Evolutionary conservation across 2,113 vertebrate species (phyloP).

Genomic region (Heloderma charlesbogerti): DNA sequence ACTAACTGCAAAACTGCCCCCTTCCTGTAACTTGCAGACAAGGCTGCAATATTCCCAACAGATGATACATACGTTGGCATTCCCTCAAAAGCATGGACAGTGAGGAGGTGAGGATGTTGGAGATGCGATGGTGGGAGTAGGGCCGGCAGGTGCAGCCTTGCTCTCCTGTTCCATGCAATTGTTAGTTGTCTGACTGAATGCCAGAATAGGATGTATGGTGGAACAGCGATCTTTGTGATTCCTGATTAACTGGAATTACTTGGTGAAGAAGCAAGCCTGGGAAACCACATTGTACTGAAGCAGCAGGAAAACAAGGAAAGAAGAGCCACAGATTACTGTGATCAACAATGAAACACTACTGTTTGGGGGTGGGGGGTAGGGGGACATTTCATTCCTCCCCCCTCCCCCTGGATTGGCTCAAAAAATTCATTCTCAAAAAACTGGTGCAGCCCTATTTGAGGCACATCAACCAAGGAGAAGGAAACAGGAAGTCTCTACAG

Average conservation of each 20-base stretch:
- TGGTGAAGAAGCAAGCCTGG: neutral
- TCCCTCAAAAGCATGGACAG: neutral
- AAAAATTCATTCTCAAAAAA: neutral
- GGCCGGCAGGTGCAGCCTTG: neutral
- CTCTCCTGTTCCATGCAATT: neutral
- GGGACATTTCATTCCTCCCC: neutral
- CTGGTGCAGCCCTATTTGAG: neutral
- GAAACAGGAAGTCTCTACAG: neutral
- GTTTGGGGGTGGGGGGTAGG: too few species aligned
- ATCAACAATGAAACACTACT: neutral
- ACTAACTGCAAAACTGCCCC: too few species aligned
- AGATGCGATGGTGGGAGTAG: neutral
- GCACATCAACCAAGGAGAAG: neutral
- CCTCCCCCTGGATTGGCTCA: neutral
- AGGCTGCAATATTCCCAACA: too few species aligned
- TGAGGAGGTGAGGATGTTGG: neutral
- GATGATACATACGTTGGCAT: neutral
- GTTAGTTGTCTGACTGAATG: neutral
- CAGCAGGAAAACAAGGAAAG: too few species aligned
- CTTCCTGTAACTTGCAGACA: too few species aligned
- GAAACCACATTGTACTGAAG: too few species aligned
- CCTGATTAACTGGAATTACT: neutral
- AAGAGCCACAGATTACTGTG: too few species aligned
- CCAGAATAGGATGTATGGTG: neutral
- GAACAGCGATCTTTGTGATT: neutral